Evolutionary conservation across 2,113 vertebrate genomes (phyloP).

Genomic region (Circaetus cinerascens): DNA sequence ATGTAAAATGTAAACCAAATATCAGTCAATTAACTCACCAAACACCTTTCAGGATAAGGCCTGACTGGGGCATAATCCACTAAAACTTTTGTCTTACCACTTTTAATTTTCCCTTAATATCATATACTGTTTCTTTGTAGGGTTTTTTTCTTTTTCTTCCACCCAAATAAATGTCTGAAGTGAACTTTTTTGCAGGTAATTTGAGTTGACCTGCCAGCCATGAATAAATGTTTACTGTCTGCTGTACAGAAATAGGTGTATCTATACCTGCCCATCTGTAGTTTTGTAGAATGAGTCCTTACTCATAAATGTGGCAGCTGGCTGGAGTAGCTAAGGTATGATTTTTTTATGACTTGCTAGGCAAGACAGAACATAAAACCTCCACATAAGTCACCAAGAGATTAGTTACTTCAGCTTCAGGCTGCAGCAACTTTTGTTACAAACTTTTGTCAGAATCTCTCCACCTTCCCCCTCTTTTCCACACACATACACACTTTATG

Average conservation of each 20-base stretch:
- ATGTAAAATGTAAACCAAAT: neutral
- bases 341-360: constrained; percentile 23
- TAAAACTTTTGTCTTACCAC: neutral
- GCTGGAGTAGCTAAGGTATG: neutral
- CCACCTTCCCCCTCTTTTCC: neutral
- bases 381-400: neutral
- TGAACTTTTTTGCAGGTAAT: neutral
- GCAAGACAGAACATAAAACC: constrained; percentile 3
- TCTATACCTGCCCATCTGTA: constrained; percentile 5
- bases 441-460: neutral
- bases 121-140: neutral
- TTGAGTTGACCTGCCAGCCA: neutral
- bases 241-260: neutral
- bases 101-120: neutral
- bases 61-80: neutral
- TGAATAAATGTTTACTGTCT: constrained; percentile 33
- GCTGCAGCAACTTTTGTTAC: neutral
- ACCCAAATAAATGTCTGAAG: neutral
- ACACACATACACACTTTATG: neutral
- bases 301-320: constrained; percentile 26
- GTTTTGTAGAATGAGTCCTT: neutral
- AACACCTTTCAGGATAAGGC: neutral
- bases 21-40: neutral
- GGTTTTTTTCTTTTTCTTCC: neutral
- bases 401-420: constrained; percentile 10